A percentile compares a stretch with the other conserved stretches of the same genome.
Evolutionary conservation across 2,888 invertebrate species (phyloP).

Genomic region (Xanthorhoe designata): DNA sequence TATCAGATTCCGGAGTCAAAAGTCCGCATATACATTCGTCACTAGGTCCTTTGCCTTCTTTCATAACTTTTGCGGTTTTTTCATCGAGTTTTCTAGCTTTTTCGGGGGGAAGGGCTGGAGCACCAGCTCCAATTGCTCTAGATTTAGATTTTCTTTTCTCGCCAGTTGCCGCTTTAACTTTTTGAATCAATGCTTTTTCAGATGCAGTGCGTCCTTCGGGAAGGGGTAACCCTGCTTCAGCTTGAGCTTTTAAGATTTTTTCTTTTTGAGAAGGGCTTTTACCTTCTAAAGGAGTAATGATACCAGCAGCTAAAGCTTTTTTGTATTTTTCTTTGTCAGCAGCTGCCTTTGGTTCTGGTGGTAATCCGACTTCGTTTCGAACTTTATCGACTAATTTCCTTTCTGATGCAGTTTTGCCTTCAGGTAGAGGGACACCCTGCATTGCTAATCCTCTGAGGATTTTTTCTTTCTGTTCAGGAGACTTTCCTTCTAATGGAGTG

Average conservation of each 20-base stretch:
- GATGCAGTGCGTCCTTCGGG: conserved; percentile 47
- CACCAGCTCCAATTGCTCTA: conserved; percentile 40
- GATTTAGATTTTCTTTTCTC: conserved; percentile 36
- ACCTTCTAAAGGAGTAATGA: conserved; percentile 41
- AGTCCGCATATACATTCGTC: conserved; percentile 51
- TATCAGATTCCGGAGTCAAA: conserved; percentile 43
- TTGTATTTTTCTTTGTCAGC: conserved; percentile 31
- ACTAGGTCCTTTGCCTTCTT: conserved; percentile 49
- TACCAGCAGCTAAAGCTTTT: conserved; percentile 41
- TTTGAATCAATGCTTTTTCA: conserved; percentile 38
- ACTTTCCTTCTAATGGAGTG: conserved; percentile 46
- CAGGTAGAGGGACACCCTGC: conserved; percentile 49
- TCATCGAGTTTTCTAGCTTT: conserved; percentile 33
- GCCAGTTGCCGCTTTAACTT: conserved; percentile 32
- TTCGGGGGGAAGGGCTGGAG: conserved; percentile 31
- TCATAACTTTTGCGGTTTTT: conserved; percentile 45
- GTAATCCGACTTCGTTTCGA: conserved; percentile 48
- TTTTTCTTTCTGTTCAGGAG: conserved; percentile 47
- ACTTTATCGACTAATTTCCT: conserved; percentile 47
- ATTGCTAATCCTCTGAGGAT: conserved; percentile 43
- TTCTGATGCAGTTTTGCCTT: conserved; percentile 49
- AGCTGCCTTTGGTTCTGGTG: conserved; percentile 45
- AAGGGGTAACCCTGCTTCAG: conserved; percentile 43
- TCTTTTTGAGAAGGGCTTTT: conserved; percentile 45
- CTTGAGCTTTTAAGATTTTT: conserved; percentile 40